phyloP scores from a whole-genome alignment of 2,797 vertebrate species.

The Trachops cirrhosus region DNA sequence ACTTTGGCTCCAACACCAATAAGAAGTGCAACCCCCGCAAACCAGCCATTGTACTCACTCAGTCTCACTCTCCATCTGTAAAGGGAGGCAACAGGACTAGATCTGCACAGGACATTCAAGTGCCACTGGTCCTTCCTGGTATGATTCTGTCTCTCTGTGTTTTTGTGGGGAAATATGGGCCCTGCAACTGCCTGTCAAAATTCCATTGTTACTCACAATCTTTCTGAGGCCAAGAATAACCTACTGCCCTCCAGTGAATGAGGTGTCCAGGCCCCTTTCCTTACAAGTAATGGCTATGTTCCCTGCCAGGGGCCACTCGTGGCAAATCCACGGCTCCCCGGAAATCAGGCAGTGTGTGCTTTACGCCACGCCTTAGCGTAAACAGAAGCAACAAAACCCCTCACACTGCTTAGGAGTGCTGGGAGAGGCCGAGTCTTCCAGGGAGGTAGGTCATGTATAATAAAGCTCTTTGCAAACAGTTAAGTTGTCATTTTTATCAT shows the following conservation, averaged over 20 bases:
- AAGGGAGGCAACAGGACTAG: background rate
- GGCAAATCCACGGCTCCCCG: background rate
- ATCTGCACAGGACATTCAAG: background rate
- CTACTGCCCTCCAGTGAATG: background rate
- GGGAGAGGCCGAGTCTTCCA: background rate
- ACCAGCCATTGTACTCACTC: background rate
- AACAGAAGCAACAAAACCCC: background rate
- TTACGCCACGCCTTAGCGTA: fast-evolving
- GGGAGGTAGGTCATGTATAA: fast-evolving
- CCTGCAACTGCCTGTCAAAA: background rate
- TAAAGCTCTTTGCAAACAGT: background rate
- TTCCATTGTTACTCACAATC: background rate
- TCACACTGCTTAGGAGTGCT: fast-evolving
- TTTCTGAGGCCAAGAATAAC: background rate
- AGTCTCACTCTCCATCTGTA: fast-evolving
- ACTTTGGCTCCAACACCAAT: fast-evolving
- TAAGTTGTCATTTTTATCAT: no score
- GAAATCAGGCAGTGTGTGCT: background rate
- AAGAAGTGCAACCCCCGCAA: fast-evolving
- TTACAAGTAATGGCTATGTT: background rate
- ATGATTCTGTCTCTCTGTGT: background rate
- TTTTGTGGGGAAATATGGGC: background rate
- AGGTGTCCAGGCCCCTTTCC: background rate
- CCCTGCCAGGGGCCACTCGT: background rate
- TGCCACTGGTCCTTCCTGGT: background rate